Conservation (phyloP, 2,797 vertebrate species). For the Enteromius afrohamiltoni region DNA sequence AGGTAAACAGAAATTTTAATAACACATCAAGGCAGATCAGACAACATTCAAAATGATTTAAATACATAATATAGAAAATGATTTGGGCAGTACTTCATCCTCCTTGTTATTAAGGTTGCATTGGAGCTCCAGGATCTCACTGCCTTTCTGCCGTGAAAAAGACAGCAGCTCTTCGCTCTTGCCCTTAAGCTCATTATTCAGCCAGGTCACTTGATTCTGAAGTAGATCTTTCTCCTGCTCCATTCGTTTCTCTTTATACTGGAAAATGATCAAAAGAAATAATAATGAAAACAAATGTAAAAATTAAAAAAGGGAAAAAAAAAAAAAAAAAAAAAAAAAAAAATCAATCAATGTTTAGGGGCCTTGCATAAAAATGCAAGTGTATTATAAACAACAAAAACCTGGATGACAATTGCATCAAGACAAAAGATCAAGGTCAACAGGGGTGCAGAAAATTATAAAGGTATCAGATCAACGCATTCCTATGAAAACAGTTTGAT, state of each 20-base stretch:
- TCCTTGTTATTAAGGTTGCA: slow-evolving; percentile 91
- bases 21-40: not conserved
- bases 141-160: slow-evolving; percentile 89
- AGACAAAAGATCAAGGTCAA: not conserved
- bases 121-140: slow-evolving; percentile 91
- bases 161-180: slow-evolving; percentile 93
- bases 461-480: not conserved
- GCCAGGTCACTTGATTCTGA: slow-evolving; percentile 87
- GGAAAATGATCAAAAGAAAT: not conserved
- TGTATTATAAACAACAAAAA: not conserved
- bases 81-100: slow-evolving; percentile 81
- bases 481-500: not conserved
- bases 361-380: not conserved
- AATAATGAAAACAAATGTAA: too few species aligned
- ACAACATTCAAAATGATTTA: not conserved
- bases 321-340: too few species aligned
- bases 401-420: not conserved
- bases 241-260: slow-evolving; percentile 95
- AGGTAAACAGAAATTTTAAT: slow-evolving; percentile 5
- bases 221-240: slow-evolving; percentile 95
- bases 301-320: too few species aligned
- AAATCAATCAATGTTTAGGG: not conserved
- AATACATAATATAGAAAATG: not conserved
- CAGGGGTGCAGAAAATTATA: not conserved
- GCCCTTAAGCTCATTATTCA: slow-evolving; percentile 88